Evolutionary conservation across 2,797 vertebrate species (phyloP).

Genomic region (Thalassophryne amazonica): DNA sequence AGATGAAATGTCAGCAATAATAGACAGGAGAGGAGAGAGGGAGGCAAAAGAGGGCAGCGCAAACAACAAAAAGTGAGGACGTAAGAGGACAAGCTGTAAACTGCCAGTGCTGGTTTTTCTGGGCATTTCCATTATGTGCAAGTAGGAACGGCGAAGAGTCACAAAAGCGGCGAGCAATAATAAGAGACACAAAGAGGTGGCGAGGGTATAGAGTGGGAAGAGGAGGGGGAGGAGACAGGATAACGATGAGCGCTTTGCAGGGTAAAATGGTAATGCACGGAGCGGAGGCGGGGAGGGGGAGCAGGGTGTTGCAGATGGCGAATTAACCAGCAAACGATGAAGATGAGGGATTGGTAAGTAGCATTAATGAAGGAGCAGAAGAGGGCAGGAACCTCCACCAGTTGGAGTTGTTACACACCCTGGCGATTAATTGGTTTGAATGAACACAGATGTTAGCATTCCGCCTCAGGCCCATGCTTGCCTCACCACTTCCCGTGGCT

Average conservation of each 20-base stretch:
- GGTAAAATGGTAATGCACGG: conserved; percentile 4
- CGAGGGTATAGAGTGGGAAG: not conserved
- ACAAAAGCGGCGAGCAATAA: conserved; percentile 12
- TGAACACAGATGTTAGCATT: conserved; percentile 62
- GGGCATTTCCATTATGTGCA: conserved; percentile 14
- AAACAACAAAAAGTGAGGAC: conserved; percentile 4
- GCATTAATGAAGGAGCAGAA: conserved; percentile 37
- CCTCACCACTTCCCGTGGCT: conserved; percentile 12
- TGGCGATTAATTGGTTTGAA: conserved; percentile 56
- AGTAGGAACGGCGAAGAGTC: too few species aligned
- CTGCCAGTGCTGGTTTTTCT: not conserved
- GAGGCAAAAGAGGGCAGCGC: not conserved
- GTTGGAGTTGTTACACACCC: conserved; percentile 11
- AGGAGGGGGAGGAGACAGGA: not conserved
- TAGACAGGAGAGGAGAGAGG: not conserved
- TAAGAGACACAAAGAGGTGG: conserved; percentile 3
- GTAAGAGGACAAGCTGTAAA: conserved; percentile 5
- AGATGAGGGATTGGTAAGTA: conserved; percentile 17
- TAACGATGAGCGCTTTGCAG: conserved; percentile 11
- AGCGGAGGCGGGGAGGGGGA: conserved; percentile 6
- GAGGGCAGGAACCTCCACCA: conserved; percentile 10
- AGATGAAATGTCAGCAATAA: conserved; percentile 29
- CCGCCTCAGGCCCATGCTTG: conserved; percentile 30
- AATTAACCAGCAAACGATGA: conserved; percentile 20
- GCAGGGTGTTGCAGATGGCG: conserved; percentile 28